Percentiles rank a stretch among this genome's conserved stretches.
phyloP scores from a whole-genome alignment of 2,888 invertebrate species.

The Micoletzkya japonica region DNA sequence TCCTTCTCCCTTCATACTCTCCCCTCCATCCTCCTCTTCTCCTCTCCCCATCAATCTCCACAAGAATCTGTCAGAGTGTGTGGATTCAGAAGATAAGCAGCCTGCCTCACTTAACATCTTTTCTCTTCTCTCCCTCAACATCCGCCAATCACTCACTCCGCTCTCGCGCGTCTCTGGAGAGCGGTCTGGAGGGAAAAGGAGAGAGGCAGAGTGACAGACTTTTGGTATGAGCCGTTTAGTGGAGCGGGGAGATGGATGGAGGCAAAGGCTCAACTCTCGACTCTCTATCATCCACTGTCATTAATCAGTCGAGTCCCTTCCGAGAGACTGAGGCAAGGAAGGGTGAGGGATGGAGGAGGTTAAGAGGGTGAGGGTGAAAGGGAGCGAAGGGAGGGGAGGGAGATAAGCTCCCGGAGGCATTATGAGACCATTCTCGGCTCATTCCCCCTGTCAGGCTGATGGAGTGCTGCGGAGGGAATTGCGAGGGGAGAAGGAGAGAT shows the following conservation, averaged over 20 bases:
- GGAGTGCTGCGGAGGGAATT: neutral
- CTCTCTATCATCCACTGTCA: neutral
- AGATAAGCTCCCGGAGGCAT: slow-evolving; percentile 6
- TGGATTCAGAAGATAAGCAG: too few relatives aligned
- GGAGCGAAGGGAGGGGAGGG: neutral
- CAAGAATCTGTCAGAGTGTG: too few relatives aligned
- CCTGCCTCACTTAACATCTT: too few relatives aligned
- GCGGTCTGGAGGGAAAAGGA: neutral
- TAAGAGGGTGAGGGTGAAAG: neutral
- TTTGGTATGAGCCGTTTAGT: neutral
- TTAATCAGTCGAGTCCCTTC: neutral
- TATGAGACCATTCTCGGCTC: neutral
- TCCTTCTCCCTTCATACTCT: neutral
- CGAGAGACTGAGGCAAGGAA: neutral
- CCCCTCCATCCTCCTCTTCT: neutral
- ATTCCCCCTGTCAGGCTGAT: slow-evolving; percentile 8
- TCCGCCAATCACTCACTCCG: too few relatives aligned
- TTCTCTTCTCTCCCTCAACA: too few relatives aligned
- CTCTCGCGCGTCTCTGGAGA: too few relatives aligned
- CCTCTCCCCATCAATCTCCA: neutral
- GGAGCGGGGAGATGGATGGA: neutral
- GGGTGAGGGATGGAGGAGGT: neutral
- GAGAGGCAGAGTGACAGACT: neutral
- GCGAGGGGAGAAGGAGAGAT: slow-evolving; percentile 1
- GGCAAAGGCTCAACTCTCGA: neutral